Base-by-base conservation (phyloP, 2,888 invertebrate species). In the Lasioglossum zephyrum region DNA sequence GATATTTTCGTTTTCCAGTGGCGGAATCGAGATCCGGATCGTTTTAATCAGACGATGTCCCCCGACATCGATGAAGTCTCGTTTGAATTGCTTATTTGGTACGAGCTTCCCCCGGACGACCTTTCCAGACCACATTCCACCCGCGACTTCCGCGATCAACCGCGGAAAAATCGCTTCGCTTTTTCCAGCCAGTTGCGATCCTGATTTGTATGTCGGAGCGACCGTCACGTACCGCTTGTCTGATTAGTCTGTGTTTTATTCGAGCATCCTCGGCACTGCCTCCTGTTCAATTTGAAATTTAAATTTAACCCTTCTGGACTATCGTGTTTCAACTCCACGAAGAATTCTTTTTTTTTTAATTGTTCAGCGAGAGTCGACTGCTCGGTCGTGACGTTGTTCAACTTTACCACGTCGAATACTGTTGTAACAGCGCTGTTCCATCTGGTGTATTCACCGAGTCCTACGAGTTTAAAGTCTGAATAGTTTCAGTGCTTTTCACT, bases 1-100 rank as follows among this genome's bases (percentile, higher is more conserved):
- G 44, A 75, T 72, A 77, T 85, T 82, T 85, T 72, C 74, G 69
- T 82, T 77, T 82, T 73, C 57, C 36, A 53, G 47, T n/a, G 16
- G 39, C 60, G 39, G 49, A 22, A 36, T 31, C 49, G 53, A 16
- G 16, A 36, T 63, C 70, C 26, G 69, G 18, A 18, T 31, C 39
- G 53, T 76, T 76, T 74, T 83, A 81, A 76, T 60, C 73, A 73
- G 36, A n/a, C 44, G n/a, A 16, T n/a, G 16, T 18, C 26, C 60
- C 26, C 60, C 60, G 13, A 5, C 60, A 26, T 60, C 60, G 60
- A 60, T 60, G 26, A 60, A 26, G 60, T 26, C 26, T 60, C 60
- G 26, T 60, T 60, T 26, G 60, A 60, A 60, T 60, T 13, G 60
- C 60, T 60, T 60, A 60, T 60, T 60, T 11, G 60, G 26, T 60